Base-by-base conservation (phyloP, 2,797 vertebrate genomes). In the Halcyon smyrnensis region DNA sequence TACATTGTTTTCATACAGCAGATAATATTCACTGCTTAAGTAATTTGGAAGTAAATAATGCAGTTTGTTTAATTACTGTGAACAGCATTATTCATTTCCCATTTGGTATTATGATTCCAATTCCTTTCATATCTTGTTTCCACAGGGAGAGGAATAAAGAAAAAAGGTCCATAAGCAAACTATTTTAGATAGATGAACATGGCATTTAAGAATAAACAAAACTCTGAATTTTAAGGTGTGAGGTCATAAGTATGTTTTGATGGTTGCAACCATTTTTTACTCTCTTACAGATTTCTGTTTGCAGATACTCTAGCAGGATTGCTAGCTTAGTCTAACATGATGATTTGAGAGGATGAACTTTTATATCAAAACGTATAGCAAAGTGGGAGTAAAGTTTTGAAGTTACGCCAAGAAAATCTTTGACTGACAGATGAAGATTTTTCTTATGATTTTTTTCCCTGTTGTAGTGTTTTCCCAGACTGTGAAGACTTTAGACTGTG, bases 301-400 rank as follows among this genome's bases (percentile, higher is more conserved):
- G 86, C 74, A 92, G 89, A 89, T 94, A 80, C 30, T 87, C 63
- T 91, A 85, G 48, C 50, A 74, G 74, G 84, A 84, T 56, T 94
- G 84, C 71, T 96, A 93, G 89, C 84, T 93, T 79, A 90, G 92
- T 92, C 96, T 95, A 91, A 92, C 93, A 91, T 83, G 89, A 92
- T 89, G 82, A 85, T 94, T 95, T 94, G 87, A 94, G 89, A 87
- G 82, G 73, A 85, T 95, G 93, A 97, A 95, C 91, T 95, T 91
- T 70, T 56, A 48, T 87, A 95, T 87, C 87, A 85, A 97, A 95
- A 92, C 1, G 63, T 92, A 60, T 56, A 92, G 84, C 71, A 41
- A 95, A 92, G 93, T 97, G 93, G 93, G 95, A 95, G 93, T 96
- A 67, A 77, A 92, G 60, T 91, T 92, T 88, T 95, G 96, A 95